phyloP scores from a whole-genome alignment of 2,888 invertebrate genomes.

The Acanthoscelides obtectus region DNA sequence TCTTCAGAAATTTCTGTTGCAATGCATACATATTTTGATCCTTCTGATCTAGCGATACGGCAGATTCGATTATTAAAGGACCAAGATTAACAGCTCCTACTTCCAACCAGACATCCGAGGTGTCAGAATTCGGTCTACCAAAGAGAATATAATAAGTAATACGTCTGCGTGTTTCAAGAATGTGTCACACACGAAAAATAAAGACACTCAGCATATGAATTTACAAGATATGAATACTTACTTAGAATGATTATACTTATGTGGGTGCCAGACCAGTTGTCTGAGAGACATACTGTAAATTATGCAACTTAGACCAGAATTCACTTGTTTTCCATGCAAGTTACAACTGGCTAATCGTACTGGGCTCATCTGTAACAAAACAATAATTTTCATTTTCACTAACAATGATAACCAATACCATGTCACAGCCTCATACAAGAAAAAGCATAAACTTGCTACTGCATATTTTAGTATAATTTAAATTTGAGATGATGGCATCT shows the following conservation, averaged over 20 bases:
- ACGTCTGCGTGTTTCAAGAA: no score
- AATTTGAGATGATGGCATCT: no score
- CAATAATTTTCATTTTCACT: no score
- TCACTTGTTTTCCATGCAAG: conserved; percentile 88
- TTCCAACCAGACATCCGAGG: conserved; percentile 80
- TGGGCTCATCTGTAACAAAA: conserved; percentile 70
- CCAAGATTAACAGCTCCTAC: conserved; percentile 88
- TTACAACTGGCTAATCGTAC: conserved; percentile 87
- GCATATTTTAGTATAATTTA: no score
- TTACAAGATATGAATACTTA: conserved; percentile 23
- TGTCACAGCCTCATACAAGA: no score
- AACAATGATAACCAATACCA: no score
- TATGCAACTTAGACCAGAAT: conserved; percentile 82
- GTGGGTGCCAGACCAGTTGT: conserved; percentile 44
- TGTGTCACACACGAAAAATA: no score
- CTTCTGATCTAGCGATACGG: conserved; percentile 65
- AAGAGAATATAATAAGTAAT: background rate
- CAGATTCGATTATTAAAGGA: conserved; percentile 85
- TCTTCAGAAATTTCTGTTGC: conserved; percentile 76
- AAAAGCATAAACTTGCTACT: no score
- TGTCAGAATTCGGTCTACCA: background rate
- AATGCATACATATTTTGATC: conserved; percentile 72
- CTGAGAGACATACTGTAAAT: conserved; percentile 49
- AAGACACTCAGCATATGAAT: no score
- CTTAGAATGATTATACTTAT: conserved; percentile 44